phyloP scores from a whole-genome alignment of 2,797 vertebrate genomes.

The Pantherophis alleghaniensis region DNA sequence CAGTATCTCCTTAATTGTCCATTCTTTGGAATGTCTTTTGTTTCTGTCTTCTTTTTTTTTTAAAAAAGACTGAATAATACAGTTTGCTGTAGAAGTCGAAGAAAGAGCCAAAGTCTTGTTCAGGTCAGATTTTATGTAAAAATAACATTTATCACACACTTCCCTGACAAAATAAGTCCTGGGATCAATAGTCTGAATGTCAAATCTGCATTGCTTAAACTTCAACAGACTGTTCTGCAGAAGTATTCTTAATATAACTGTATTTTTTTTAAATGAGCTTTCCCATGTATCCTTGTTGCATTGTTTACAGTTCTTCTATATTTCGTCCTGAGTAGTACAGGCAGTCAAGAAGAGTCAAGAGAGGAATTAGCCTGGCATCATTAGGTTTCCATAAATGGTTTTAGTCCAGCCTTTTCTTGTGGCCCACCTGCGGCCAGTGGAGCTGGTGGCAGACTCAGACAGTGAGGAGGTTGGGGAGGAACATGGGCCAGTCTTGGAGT shows the following conservation, averaged over 20 bases:
- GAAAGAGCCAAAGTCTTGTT: conserved; percentile 31
- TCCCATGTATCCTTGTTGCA: neutral
- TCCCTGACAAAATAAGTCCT: conserved; percentile 52
- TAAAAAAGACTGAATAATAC: conserved; percentile 34
- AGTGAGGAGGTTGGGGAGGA: too few relatives aligned
- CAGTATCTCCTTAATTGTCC: neutral
- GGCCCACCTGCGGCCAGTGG: too few relatives aligned
- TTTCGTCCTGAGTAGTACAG: neutral
- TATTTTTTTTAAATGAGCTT: conserved; percentile 52
- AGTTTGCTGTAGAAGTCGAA: conserved; percentile 28
- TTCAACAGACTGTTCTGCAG: conserved; percentile 37
- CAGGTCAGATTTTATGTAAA: conserved; percentile 41
- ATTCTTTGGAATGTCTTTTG: conserved; percentile 22
- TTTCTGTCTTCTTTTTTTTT: conserved; percentile 43
- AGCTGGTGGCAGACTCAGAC: too few relatives aligned
- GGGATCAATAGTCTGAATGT: conserved; percentile 58
- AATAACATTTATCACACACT: conserved; percentile 55
- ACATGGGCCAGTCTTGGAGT: too few relatives aligned
- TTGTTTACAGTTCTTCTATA: conserved; percentile 53
- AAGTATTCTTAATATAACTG: conserved; percentile 29
- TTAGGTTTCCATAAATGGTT: neutral
- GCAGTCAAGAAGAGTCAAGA: neutral
- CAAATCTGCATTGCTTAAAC: conserved; percentile 48
- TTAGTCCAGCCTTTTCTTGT: neutral
- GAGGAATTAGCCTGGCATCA: neutral